These are phyloP conservation scores for Morus bassanus DNA, from an alignment of 2,797 vertebrate species.

Conservation along the genomic window DNA sequence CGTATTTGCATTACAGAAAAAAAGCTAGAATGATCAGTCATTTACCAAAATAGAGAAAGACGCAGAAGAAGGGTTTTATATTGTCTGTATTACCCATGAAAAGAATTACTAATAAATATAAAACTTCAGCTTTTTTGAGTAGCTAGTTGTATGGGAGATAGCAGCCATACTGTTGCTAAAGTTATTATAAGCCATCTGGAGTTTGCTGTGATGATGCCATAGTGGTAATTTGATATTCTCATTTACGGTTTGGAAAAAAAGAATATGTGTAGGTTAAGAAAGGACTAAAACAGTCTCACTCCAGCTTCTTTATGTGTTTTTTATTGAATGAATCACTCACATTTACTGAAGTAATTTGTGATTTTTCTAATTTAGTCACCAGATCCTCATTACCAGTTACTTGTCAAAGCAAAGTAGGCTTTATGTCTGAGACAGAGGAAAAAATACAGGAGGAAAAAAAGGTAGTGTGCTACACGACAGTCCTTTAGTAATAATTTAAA, in stretches of 20 bases:
- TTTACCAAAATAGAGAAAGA: not conserved
- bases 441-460: not conserved
- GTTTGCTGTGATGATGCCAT: not conserved
- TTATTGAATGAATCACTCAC: not conserved
- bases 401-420: not conserved
- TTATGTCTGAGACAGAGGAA: not conserved
- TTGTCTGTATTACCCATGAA: not conserved
- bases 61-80: not conserved
- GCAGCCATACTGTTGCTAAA: not conserved
- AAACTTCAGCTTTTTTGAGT: not conserved
- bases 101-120: not conserved
- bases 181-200: not conserved
- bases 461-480: not conserved
- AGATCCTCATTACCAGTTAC: not conserved
- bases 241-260: not conserved
- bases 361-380: not conserved
- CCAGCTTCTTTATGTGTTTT: not conserved
- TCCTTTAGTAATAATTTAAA: not conserved
- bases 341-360: not conserved
- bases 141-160: not conserved
- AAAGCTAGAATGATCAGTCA: not conserved
- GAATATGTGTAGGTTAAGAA: not conserved
- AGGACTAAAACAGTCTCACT: not conserved
- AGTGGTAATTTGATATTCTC: not conserved
- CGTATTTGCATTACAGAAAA: not conserved